A percentile compares a stretch with the other conserved stretches of the same genome.
Evolutionary conservation across 2,113 vertebrate genomes (phyloP).

Genomic region (Ictalurus punctatus): DNA sequence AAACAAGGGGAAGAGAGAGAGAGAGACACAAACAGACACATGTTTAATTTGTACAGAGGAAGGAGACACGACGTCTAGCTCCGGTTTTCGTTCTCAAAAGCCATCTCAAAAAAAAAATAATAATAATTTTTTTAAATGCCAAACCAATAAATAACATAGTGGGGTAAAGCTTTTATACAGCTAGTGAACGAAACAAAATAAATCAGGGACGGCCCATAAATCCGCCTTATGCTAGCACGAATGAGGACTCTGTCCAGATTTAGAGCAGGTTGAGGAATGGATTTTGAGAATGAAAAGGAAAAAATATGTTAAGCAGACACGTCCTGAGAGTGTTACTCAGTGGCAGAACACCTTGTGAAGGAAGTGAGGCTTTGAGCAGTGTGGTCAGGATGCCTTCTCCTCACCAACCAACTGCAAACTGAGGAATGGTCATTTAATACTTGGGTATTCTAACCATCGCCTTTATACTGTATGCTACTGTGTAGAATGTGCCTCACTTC

Average conservation of each 20-base stretch:
- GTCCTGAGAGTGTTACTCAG: slow-evolving; percentile 52
- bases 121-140: slow-evolving; percentile 47
- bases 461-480: neutral
- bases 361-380: slow-evolving; percentile 62
- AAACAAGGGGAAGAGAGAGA: slow-evolving; percentile 69
- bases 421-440: neutral
- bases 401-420: neutral
- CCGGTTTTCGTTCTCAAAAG: slow-evolving; percentile 78
- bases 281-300: slow-evolving; percentile 65
- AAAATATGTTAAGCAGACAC: slow-evolving; percentile 46
- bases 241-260: neutral
- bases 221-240: neutral
- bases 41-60: slow-evolving; percentile 78
- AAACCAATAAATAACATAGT: slow-evolving; percentile 57
- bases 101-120: slow-evolving; percentile 63
- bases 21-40: slow-evolving; percentile 75
- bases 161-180: neutral
- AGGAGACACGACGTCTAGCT: slow-evolving; percentile 73
- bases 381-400: neutral
- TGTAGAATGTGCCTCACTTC: slow-evolving; percentile 24
- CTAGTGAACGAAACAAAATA: neutral
- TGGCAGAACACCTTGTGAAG: slow-evolving; percentile 51
- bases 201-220: neutral
- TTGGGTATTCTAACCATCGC: neutral
- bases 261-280: slow-evolving; percentile 48